Evolutionary conservation across 2,797 vertebrate genomes (phyloP).

Genomic region (Luscinia megarhynchos): DNA sequence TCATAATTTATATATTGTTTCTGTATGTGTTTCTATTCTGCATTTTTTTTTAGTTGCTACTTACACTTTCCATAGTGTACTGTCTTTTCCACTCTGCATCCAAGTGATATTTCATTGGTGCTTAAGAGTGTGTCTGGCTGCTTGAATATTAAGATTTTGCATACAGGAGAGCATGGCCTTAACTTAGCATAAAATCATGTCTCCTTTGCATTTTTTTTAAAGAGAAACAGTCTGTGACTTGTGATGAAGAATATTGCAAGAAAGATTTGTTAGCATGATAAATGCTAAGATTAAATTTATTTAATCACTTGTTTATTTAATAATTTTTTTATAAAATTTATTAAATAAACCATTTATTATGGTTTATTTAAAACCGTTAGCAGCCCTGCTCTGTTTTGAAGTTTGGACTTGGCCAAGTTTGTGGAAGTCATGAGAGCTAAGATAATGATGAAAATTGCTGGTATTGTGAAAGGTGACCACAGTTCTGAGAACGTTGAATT

Average conservation of each 20-base stretch:
- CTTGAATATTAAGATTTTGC: neutral
- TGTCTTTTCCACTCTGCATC: neutral
- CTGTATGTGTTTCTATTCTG: neutral
- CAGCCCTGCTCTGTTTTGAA: neutral
- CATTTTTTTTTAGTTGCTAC: neutral
- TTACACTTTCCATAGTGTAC: neutral
- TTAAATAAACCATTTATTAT: too few species aligned
- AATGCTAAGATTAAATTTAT: neutral
- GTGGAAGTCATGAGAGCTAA: neutral
- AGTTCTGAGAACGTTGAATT: neutral
- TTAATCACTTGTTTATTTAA: too few species aligned
- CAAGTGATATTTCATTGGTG: neutral
- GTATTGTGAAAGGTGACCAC: neutral
- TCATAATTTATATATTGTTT: neutral
- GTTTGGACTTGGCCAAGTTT: neutral
- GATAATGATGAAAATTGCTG: neutral
- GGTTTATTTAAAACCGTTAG: neutral
- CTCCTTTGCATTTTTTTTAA: neutral
- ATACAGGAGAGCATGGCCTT: neutral
- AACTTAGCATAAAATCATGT: neutral
- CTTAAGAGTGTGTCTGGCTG: neutral
- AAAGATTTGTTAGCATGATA: neutral
- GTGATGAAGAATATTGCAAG: neutral
- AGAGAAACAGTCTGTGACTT: neutral
- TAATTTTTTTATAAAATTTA: too few species aligned